A percentile compares a stretch with the other conserved stretches of the same genome.
These are phyloP conservation scores for Cydia amplana DNA, from an alignment of 1,140 invertebrate genomes.

Conservation along the genomic window DNA sequence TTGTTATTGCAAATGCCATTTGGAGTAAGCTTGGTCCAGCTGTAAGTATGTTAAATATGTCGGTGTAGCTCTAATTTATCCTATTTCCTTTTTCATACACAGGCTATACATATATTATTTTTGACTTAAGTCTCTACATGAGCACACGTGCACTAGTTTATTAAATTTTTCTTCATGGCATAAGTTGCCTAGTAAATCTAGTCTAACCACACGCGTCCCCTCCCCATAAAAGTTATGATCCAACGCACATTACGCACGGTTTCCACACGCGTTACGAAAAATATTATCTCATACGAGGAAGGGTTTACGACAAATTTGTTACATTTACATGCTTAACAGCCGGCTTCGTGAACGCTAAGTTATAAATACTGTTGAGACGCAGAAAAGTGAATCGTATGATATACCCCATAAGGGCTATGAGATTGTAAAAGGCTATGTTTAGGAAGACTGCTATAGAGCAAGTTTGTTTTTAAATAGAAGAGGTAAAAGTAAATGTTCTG, in stretches of 20 bases:
- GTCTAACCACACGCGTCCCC: background rate
- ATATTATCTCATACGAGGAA: constrained; percentile 19
- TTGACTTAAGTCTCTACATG: background rate
- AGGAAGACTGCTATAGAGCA: background rate
- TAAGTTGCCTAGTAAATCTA: background rate
- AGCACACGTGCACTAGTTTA: background rate
- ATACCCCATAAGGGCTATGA: background rate
- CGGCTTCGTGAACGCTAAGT: background rate
- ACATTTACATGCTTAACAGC: constrained; percentile 22
- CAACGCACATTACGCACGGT: background rate
- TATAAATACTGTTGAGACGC: background rate
- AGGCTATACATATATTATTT: too few species aligned
- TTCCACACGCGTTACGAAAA: constrained; percentile 12
- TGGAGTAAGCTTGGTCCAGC: too few species aligned
- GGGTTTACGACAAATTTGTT: constrained; percentile 14
- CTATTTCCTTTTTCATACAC: too few species aligned
- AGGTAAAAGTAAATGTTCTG: constrained; percentile 17
- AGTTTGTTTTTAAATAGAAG: constrained; percentile 16
- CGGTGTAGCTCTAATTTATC: too few species aligned
- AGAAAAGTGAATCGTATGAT: background rate
- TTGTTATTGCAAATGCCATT: too few species aligned
- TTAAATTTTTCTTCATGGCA: background rate
- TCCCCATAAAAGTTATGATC: background rate
- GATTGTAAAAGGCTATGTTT: background rate
- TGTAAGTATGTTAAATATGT: too few species aligned